Percentiles rank a stretch among this genome's conserved stretches.
Conservation (phyloP, 2,797 vertebrate species). For the Ctenochaetus hawaiiensis region DNA sequence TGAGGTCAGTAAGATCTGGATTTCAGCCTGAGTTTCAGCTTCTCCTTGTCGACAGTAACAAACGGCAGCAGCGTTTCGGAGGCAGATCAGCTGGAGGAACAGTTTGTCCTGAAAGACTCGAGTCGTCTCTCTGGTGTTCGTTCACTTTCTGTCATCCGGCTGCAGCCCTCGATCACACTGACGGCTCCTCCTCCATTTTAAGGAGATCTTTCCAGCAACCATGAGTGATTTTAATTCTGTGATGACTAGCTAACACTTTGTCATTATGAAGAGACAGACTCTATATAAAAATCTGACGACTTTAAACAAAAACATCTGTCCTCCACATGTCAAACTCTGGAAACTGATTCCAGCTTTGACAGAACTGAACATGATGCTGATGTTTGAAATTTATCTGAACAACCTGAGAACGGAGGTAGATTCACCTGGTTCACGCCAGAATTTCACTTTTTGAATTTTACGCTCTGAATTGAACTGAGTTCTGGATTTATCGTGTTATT, state of each 20-base stretch:
- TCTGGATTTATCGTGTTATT: neutral
- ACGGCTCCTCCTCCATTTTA: neutral
- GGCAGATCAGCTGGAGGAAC: conserved; percentile 12
- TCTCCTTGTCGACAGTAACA: neutral
- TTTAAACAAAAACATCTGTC: too few species aligned
- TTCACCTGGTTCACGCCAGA: neutral
- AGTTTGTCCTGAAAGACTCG: neutral
- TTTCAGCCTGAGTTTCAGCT: neutral
- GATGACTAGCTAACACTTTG: neutral
- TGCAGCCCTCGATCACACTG: neutral
- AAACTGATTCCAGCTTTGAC: too few species aligned
- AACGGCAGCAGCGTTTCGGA: conserved; percentile 4
- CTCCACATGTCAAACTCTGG: too few species aligned
- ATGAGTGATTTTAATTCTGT: neutral
- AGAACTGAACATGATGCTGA: neutral
- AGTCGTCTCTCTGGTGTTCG: neutral
- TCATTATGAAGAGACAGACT: too few species aligned
- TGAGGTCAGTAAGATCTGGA: conserved; percentile 5
- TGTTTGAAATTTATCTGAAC: neutral
- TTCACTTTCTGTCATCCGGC: neutral
- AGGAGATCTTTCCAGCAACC: neutral
- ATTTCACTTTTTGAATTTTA: neutral
- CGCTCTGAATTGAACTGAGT: neutral
- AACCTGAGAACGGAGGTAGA: neutral
- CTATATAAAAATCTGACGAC: too few species aligned